Evolutionary conservation across 2,888 invertebrate genomes (phyloP), one percentile per base, ranked within the genome.

Genomic region (Yponomeuta sedellus): DNA sequence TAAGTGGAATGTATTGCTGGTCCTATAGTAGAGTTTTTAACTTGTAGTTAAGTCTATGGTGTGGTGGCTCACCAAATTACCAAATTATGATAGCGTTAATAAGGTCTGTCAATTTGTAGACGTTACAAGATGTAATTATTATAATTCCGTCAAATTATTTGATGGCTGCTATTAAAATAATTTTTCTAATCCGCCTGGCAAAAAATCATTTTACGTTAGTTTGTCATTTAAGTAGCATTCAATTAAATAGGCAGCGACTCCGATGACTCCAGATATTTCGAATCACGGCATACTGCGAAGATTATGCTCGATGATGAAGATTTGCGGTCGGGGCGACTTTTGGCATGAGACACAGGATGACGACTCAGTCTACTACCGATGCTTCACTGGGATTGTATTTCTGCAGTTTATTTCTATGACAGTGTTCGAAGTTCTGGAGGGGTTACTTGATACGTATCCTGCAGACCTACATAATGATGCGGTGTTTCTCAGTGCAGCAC

Each of bases 391-490:
- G 10, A 16, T 39, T 12, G 20, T 20, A 39, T 65, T 65, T 20
- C 10, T 39, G 1, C 11, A 28, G 8, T 65, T 20, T 39, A 39
- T 28, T 40, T 39, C 20, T 10, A 2, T 65, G 19, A 11, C 11
- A 1, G n/a, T 65, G 10, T 34, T 39, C 3, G 39, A 58, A 59
- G 5, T 39, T 10, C n/a, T 67, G 8, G 67, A 67, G 22, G 39
- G 22, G 8, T 3, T 58, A 8, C 22, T 63, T 3, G 22, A 67
- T 28, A 63, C 63, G 10, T 65, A 59, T 40, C 67, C 67, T 5
- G 8, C 56, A 56, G 67, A 67, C 63, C 40, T 67, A n/a, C 67
- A 67, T 19, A 65, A 65, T 11, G 67, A 65, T 25, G 67, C 65
- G 6, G 44, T 63, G 20, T 40, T 65, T 10, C 22, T 65, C 20